Evolutionary conservation across 2,888 invertebrate species (phyloP).

Genomic region (Embidobia sp.): DNA sequence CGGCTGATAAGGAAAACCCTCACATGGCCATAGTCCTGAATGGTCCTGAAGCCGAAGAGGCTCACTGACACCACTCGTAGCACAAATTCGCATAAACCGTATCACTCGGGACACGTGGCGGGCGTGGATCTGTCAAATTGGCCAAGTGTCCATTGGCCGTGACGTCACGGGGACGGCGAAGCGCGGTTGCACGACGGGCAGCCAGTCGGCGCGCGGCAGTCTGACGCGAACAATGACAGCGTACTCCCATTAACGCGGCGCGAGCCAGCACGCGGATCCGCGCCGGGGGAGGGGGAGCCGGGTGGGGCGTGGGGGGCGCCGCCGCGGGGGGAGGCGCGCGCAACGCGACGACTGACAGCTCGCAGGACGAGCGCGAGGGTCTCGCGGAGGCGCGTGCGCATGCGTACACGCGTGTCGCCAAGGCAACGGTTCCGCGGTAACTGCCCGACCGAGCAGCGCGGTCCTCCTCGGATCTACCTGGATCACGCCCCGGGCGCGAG

Average conservation of each 20-base stretch:
- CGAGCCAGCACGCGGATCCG: conserved; percentile 47
- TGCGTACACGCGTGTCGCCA: conserved; percentile 78
- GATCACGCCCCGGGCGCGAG: conserved; percentile 79
- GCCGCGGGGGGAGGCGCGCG: conserved; percentile 66
- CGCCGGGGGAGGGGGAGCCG: conserved; percentile 16
- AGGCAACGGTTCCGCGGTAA: conserved; percentile 81
- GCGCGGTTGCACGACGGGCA: conserved; percentile 49
- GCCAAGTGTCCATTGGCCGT: conserved; percentile 31
- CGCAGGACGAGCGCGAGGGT: conserved; percentile 70
- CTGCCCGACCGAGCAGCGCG: conserved; percentile 75
- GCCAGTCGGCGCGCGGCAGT: conserved; percentile 45
- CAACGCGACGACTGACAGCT: conserved; percentile 65
- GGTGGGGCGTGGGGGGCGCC: conserved; percentile 16
- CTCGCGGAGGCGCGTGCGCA: conserved; percentile 66
- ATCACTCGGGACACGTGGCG: conserved; percentile 35
- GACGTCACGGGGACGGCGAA: conserved; percentile 15
- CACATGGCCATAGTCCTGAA: too few species aligned
- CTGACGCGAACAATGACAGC: conserved; percentile 57
- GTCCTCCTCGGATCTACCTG: conserved; percentile 72
- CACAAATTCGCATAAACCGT: conserved; percentile 18
- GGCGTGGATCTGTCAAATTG: conserved; percentile 28
- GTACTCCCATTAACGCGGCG: conserved; percentile 55
- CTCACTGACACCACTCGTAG: conserved; percentile 41
- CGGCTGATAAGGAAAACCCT: too few species aligned
- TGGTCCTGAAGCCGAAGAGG: too few species aligned